Conservation (phyloP, 2,113 vertebrate species). For the Melanotaenia duboulayi region DNA sequence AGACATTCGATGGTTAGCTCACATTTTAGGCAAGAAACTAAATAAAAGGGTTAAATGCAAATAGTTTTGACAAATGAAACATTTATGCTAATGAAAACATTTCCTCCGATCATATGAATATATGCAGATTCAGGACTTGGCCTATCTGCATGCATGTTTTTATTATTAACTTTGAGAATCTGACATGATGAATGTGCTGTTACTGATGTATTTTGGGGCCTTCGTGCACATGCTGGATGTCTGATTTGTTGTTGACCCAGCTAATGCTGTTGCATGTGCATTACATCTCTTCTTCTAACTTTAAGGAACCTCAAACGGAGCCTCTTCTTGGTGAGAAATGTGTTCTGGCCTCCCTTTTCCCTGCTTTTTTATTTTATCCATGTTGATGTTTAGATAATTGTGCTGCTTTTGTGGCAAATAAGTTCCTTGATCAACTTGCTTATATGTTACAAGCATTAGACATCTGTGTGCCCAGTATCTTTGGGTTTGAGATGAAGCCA, state of each 20-base stretch:
- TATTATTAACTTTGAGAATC: neutral
- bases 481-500: neutral
- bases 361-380: constrained; percentile 2
- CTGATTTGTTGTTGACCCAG: constrained; percentile 27
- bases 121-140: too few relatives aligned
- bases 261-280: constrained; percentile 69
- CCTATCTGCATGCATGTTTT: neutral
- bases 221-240: constrained; percentile 15
- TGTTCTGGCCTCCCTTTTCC: constrained; percentile 55
- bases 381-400: constrained; percentile 47
- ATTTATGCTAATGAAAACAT: too few relatives aligned
- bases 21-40: too few relatives aligned
- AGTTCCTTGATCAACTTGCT: constrained; percentile 55
- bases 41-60: too few relatives aligned
- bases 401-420: constrained; percentile 51
- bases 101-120: too few relatives aligned
- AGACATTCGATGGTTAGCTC: too few relatives aligned
- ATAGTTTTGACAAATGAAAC: too few relatives aligned
- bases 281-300: constrained; percentile 70
- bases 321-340: constrained; percentile 78
- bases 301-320: constrained; percentile 76
- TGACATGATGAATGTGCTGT: neutral
- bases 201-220: neutral
- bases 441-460: constrained; percentile 12
- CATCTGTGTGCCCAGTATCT: constrained; percentile 16